Percentiles rank a stretch among this genome's conserved stretches.
phyloP scores from a whole-genome alignment of 2,113 vertebrate genomes.

The Lontra canadensis region DNA sequence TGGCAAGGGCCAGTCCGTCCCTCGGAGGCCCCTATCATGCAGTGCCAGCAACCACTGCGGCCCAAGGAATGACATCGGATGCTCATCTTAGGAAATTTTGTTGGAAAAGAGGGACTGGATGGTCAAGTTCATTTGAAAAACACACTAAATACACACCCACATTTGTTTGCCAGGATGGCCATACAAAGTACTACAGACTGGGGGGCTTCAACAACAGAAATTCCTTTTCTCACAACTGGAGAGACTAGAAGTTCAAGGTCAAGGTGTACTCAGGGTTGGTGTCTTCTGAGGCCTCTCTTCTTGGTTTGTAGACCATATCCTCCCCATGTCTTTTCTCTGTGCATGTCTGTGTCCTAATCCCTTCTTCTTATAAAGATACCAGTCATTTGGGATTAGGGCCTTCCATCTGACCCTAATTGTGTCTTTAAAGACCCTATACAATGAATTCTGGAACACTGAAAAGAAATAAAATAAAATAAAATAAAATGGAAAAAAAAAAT shows the following conservation, averaged over 20 bases:
- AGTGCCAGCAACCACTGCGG: not conserved
- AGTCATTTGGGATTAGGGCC: not conserved
- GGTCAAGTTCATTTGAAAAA: not conserved
- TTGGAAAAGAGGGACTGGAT: not conserved
- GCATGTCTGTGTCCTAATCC: not conserved
- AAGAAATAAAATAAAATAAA: too few relatives aligned
- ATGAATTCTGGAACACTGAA: too few relatives aligned
- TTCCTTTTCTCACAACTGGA: not conserved
- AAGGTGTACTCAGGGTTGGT: not conserved
- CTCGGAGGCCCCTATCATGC: accelerated
- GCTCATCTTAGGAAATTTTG: not conserved
- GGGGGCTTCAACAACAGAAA: not conserved
- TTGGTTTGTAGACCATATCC: not conserved
- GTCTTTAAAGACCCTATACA: not conserved
- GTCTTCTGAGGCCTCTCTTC: not conserved
- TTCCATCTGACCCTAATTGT: not conserved
- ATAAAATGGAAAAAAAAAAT: too few relatives aligned
- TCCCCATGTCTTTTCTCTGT: not conserved
- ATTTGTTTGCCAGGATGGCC: not conserved
- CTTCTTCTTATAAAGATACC: not conserved
- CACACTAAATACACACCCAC: not conserved
- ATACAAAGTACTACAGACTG: not conserved
- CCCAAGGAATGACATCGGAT: not conserved
- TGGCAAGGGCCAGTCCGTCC: not conserved
- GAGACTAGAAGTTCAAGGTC: not conserved